Conservation (phyloP, 2,113 vertebrate species). For the Toxotes jaculatrix region DNA sequence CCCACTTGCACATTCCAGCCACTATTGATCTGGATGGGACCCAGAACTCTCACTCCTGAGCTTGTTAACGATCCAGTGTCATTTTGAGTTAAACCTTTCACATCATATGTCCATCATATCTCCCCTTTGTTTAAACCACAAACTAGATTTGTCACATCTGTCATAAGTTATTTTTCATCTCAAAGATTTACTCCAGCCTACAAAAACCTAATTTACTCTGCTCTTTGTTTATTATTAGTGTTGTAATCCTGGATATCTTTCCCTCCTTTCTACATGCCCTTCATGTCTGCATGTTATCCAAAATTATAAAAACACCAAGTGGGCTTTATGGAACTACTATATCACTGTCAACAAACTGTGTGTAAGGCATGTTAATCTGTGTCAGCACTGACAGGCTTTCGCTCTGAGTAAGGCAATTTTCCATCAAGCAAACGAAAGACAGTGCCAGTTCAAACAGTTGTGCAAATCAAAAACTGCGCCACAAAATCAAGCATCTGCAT, state of each 20-base stretch:
- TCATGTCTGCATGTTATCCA: not conserved
- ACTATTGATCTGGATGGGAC: slow-evolving; percentile 73
- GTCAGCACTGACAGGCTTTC: not conserved
- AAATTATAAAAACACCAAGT: not conserved
- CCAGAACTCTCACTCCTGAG: slow-evolving; percentile 51
- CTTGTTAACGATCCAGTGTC: slow-evolving; percentile 28
- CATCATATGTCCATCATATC: not conserved
- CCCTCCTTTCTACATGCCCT: not conserved
- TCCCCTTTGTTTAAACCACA: not conserved
- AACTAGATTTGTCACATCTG: not conserved
- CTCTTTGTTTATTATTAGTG: not conserved
- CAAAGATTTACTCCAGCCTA: no score
- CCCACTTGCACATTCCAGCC: slow-evolving; percentile 74
- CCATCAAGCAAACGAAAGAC: not conserved
- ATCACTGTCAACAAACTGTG: slow-evolving; percentile 8
- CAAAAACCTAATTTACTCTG: no score
- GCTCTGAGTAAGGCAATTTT: not conserved
- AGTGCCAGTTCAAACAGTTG: not conserved
- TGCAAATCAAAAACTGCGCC: not conserved
- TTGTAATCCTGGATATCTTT: not conserved
- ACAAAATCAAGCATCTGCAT: not conserved
- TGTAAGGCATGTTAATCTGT: not conserved
- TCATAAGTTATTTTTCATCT: not conserved
- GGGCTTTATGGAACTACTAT: no score
- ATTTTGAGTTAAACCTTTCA: not conserved